These are phyloP conservation scores for Drosophila mauritiana DNA, from an alignment of 1,140 invertebrate genomes.

Conservation along the genomic window DNA sequence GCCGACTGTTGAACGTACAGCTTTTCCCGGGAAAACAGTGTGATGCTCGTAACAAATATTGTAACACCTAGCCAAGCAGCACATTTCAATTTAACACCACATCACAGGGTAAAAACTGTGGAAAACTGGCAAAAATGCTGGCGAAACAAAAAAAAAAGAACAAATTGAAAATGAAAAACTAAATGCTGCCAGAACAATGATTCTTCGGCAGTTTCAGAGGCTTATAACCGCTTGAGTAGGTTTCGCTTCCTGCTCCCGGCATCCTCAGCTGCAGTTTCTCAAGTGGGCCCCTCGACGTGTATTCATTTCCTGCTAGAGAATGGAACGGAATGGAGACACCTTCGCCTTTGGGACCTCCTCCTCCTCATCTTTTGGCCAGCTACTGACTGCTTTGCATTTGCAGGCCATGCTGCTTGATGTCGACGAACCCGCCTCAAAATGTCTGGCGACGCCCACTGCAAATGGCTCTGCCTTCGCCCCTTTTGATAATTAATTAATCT, in stretches of 20 bases:
- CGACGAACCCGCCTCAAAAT: constrained; percentile 14
- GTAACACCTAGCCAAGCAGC: constrained; percentile 23
- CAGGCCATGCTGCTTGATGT: constrained; percentile 9
- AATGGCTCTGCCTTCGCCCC: constrained; percentile 18
- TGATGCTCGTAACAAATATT: constrained; percentile 25
- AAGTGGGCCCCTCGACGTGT: constrained; percentile 26
- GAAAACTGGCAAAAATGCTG: constrained; percentile 7
- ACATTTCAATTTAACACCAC: constrained; percentile 29
- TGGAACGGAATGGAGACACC: constrained; percentile 23
- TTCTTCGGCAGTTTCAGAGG: constrained; percentile 35
- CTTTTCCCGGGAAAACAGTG: constrained; percentile 45
- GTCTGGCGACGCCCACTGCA: background rate
- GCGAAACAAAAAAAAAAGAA: constrained; percentile 4
- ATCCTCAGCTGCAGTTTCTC: constrained; percentile 1
- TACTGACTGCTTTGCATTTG: constrained; percentile 35
- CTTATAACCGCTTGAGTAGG: constrained; percentile 59
- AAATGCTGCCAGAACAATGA: constrained; percentile 36
- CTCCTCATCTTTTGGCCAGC: background rate
- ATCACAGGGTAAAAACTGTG: background rate
- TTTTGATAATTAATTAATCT: constrained; percentile 33
- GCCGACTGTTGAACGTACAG: background rate
- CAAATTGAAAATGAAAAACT: constrained; percentile 35
- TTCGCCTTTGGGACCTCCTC: constrained; percentile 4
- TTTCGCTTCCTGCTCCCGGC: constrained; percentile 42
- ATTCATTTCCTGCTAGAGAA: constrained; percentile 42